Evolutionary conservation across 2,797 vertebrate species (phyloP).

Genomic region (Vultur gryphus): DNA sequence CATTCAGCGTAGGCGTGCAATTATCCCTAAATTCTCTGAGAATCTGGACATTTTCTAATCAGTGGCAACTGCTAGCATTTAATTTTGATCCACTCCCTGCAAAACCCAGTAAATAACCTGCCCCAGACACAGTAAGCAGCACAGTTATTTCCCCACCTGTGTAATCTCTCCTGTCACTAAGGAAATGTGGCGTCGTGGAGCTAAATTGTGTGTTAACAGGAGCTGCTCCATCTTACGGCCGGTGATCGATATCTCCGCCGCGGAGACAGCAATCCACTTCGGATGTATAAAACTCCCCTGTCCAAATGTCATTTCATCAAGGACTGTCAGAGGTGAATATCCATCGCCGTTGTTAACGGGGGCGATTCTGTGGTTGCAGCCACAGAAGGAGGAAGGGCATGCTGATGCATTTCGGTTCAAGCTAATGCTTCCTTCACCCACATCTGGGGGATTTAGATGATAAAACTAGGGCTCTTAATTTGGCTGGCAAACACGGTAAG

Average conservation of each 20-base stretch:
- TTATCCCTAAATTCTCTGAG: background rate
- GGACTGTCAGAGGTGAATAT: background rate
- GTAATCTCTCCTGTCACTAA: background rate
- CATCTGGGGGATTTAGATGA: background rate
- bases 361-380: background rate
- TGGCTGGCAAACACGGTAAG: background rate
- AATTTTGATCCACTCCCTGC: background rate
- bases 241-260: background rate
- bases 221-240: background rate
- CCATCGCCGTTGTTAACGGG: fast-evolving
- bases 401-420: background rate
- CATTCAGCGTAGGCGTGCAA: fast-evolving
- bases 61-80: background rate
- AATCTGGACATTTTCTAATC: background rate
- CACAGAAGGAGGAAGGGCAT: background rate
- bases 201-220: background rate
- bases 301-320: background rate
- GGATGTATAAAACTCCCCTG: background rate
- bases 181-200: background rate
- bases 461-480: background rate
- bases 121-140: background rate
- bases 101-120: background rate
- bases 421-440: background rate
- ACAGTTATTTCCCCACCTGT: background rate
- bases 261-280: background rate